These are phyloP conservation scores for Cyclina sinensis DNA, from an alignment of 1,140 invertebrate species.

Conservation along the genomic window DNA sequence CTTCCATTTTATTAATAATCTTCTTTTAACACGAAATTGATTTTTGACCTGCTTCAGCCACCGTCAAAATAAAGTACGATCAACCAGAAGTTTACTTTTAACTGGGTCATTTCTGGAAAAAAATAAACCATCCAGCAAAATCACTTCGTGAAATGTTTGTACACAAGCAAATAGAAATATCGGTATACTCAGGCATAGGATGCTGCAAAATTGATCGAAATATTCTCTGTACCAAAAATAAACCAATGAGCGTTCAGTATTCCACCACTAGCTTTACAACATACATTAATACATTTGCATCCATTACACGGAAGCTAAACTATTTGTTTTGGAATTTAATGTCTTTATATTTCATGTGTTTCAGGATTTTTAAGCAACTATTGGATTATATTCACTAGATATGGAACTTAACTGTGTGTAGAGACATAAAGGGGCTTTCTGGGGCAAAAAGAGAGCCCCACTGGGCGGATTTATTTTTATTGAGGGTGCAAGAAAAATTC, in stretches of 20 bases:
- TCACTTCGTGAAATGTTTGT: constrained; percentile 40
- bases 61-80: too few relatives aligned
- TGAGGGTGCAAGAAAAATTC: constrained; percentile 31
- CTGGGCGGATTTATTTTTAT: constrained; percentile 33
- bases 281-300: constrained; percentile 70
- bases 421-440: background rate
- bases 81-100: constrained; percentile 7
- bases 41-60: too few relatives aligned
- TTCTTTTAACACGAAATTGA: too few relatives aligned
- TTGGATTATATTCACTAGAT: constrained; percentile 38
- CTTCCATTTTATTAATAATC: too few relatives aligned
- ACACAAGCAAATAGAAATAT: constrained; percentile 39
- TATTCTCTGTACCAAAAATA: constrained; percentile 51
- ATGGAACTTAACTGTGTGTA: constrained; percentile 38
- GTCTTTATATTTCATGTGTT: constrained; percentile 22
- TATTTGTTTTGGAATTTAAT: constrained; percentile 55
- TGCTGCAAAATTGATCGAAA: constrained; percentile 66
- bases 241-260: constrained; percentile 53
- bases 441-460: constrained; percentile 10
- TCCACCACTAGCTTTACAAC: constrained; percentile 16
- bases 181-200: constrained; percentile 20
- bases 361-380: background rate
- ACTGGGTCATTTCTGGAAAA: background rate
- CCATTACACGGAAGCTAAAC: constrained; percentile 57
- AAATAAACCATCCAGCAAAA: background rate